phyloP scores from a whole-genome alignment of 2,797 vertebrate species.

The Acrossocheilus wenchowensis region DNA sequence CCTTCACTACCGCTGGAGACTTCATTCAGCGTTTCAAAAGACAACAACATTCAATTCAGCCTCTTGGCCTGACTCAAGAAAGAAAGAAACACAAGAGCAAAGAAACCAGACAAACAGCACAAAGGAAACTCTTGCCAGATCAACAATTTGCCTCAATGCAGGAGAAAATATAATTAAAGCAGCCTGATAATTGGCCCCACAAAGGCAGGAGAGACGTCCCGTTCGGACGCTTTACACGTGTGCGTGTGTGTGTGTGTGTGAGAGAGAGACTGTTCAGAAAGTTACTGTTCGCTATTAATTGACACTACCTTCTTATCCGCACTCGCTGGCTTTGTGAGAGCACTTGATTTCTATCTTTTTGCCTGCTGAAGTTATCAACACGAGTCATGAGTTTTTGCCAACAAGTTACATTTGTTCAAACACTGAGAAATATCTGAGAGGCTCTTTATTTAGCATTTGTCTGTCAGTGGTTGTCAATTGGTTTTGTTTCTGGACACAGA shows the following conservation, averaged over 20 bases:
- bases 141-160: conserved; percentile 94
- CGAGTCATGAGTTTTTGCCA: neutral
- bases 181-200: conserved; percentile 93
- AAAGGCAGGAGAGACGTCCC: conserved; percentile 79
- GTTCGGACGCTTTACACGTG: conserved; percentile 81
- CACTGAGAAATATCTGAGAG: neutral
- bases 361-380: neutral
- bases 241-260: conserved; percentile 54
- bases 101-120: conserved; percentile 81
- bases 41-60: conserved; percentile 99
- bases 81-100: conserved; percentile 76
- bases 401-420: neutral
- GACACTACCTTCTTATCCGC: conserved; percentile 7
- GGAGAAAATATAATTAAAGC: conserved; percentile 98
- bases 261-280: conserved; percentile 63
- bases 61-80: conserved; percentile 87
- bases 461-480: neutral
- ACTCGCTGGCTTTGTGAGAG: conserved; percentile 24
- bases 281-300: conserved; percentile 30
- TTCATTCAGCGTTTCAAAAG: conserved; percentile 97
- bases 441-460: neutral
- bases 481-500: neutral
- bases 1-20: conserved; percentile 98
- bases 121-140: conserved; percentile 94
- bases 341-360: conserved; percentile 24